These are phyloP conservation scores for Eupleurogrammus muticus DNA, from an alignment of 2,797 vertebrate species.

Conservation along the genomic window DNA sequence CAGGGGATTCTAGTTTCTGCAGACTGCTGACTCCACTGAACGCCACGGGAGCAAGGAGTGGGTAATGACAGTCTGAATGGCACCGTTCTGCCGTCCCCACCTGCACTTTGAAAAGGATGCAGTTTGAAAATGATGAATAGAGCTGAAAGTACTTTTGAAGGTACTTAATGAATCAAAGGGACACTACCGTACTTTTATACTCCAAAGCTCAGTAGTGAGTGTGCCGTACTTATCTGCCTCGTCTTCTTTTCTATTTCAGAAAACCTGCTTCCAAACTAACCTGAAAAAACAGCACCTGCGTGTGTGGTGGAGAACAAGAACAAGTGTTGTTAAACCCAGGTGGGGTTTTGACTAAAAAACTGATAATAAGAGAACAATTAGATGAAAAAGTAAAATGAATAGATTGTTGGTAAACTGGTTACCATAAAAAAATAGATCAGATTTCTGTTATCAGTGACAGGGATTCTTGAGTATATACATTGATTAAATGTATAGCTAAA, in stretches of 20 bases:
- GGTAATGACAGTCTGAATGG: conserved; percentile 12
- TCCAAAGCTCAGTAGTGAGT: neutral
- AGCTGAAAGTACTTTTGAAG: neutral
- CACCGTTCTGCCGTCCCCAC: neutral
- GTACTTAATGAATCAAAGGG: neutral
- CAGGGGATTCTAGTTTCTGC: neutral
- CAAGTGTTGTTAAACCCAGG: too few relatives aligned
- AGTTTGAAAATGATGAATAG: neutral
- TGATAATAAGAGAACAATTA: neutral
- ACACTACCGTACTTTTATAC: neutral
- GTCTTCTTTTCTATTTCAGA: too few relatives aligned
- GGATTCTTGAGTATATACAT: too few relatives aligned
- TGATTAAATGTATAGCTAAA: too few relatives aligned
- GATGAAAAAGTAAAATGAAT: too few relatives aligned
- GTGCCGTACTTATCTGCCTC: too few relatives aligned
- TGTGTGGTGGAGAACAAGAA: too few relatives aligned
- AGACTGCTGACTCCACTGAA: neutral
- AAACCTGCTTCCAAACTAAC: too few relatives aligned
- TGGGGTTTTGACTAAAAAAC: too few relatives aligned
- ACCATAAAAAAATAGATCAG: neutral
- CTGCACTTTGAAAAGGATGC: conserved; percentile 1
- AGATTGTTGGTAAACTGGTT: too few relatives aligned
- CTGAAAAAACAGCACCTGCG: too few relatives aligned
- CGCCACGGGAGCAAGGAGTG: conserved; percentile 12
- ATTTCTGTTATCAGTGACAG: too few relatives aligned